phyloP scores from a whole-genome alignment of 2,113 vertebrate species.

The Pseudonaja textilis region DNA sequence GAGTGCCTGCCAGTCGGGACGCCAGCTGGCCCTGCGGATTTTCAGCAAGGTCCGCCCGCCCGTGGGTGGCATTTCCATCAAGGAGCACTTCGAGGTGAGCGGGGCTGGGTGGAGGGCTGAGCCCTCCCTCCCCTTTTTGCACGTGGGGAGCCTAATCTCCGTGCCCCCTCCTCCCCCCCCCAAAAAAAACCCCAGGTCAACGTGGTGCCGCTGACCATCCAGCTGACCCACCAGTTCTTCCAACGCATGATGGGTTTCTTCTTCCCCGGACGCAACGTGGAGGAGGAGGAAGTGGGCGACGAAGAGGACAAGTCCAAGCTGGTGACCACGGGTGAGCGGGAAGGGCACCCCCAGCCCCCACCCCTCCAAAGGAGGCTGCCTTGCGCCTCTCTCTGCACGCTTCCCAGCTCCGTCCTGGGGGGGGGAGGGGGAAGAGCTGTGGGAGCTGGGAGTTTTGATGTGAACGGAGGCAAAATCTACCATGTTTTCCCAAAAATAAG shows the following conservation, averaged over 20 bases:
- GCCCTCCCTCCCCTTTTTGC: background rate
- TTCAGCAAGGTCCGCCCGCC: conserved; percentile 98
- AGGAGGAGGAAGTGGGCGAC: conserved; percentile 95
- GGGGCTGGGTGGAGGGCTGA: background rate
- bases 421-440: background rate
- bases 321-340: conserved; percentile 89
- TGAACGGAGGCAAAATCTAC: background rate
- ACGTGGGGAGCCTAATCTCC: background rate
- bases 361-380: background rate
- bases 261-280: conserved; percentile 92
- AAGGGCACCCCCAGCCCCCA: rapidly evolving
- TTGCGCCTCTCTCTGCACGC: background rate
- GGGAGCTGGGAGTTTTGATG: background rate
- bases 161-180: background rate
- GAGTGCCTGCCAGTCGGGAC: conserved; percentile 87
- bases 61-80: conserved; percentile 96
- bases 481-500: too few species aligned
- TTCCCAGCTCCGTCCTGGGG: background rate
- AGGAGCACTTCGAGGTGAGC: conserved; percentile 96
- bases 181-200: conserved; percentile 80
- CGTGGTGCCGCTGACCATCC: conserved; percentile 96
- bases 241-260: conserved; percentile 99
- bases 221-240: conserved; percentile 98
- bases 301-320: conserved; percentile 97
- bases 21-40: conserved; percentile 92